Base-by-base conservation (phyloP, 1,140 invertebrate species). In the Araneus ventricosus region DNA sequence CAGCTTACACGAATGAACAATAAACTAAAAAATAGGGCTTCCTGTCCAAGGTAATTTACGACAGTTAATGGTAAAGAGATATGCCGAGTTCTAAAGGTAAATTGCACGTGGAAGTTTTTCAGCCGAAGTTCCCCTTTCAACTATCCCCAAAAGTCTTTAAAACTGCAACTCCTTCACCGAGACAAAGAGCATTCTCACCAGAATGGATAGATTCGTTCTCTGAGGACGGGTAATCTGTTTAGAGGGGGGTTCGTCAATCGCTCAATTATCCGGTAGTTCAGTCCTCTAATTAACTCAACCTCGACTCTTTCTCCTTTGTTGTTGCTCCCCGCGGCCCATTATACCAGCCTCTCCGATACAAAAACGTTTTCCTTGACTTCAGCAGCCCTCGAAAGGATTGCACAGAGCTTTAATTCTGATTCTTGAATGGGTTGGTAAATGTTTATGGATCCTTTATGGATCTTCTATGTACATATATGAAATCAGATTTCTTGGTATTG, bases 231-330 rank as follows among this genome's bases (percentile, higher is more conserved):
- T 88, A 88, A 88, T 88, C 86, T 61, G 86, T 88, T 88, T 88
- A 88, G 86, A 41, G 30, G 30, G 30, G 37, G 34, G 86, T 67
- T 88, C 86, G 86, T 88, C 86, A 88, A 88, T 88, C 86, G 86
- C 61, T 88, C 86, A 88, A 88, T 88, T 88, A 88, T 88, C 86
- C 59, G 86, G 39, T 88, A 88, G 86, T 88, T 88, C 86, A 61
- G 59, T 88, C 86, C 37, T 39, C 86, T 88, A 88, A 88, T 88
- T 88, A 88, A 88, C 86, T 88, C 59, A 88, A 88, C 86, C 59
- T 34, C 61, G 52, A 70, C 10, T 67, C 61, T 37, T 37, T 34
- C 34, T 34, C 30, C 70, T 34, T 30, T 37, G 30, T 75, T 75
- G 70, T 67, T 67, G 14, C 85, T 52, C 34, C 30, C 37, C 37